Percentiles rank a stretch among this genome's conserved stretches.
phyloP scores from a whole-genome alignment of 2,888 invertebrate species.

The Aphodius sticticus region DNA sequence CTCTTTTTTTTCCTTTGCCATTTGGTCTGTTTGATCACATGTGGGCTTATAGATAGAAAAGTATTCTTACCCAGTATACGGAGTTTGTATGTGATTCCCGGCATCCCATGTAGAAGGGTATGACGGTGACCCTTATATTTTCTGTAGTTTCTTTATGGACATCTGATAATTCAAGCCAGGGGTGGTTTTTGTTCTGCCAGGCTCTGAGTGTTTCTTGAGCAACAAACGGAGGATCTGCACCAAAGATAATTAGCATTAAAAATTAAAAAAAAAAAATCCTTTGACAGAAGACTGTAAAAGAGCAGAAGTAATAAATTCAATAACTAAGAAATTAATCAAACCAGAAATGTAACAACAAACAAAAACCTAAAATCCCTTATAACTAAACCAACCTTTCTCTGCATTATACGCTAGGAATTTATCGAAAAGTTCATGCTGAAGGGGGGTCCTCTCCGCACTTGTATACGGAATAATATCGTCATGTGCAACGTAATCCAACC shows the following conservation, averaged over 20 bases:
- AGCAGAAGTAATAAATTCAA: background rate
- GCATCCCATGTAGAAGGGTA: slow-evolving; percentile 98
- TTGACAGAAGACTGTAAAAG: background rate
- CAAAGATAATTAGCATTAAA: background rate
- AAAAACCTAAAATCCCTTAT: background rate
- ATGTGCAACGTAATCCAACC: slow-evolving; percentile 97
- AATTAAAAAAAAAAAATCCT: background rate
- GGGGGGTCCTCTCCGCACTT: slow-evolving; percentile 85
- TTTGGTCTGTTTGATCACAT: no score
- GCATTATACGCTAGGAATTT: slow-evolving; percentile 87
- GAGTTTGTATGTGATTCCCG: slow-evolving; percentile 89
- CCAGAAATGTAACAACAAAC: background rate
- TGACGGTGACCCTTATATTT: slow-evolving; percentile 94
- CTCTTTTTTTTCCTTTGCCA: no score
- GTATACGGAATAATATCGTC: slow-evolving; percentile 96
- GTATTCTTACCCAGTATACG: slow-evolving; percentile 81
- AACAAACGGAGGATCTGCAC: slow-evolving; percentile 81
- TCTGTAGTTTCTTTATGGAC: slow-evolving; percentile 98
- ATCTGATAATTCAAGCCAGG: slow-evolving; percentile 95
- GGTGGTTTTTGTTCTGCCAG: slow-evolving; percentile 98
- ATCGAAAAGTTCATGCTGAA: slow-evolving; percentile 96
- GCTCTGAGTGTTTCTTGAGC: slow-evolving; percentile 90
- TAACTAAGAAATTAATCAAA: background rate
- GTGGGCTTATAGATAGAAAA: no score
- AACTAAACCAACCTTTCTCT: slow-evolving; percentile 69